These are phyloP conservation scores for Echiichthys vipera DNA, from an alignment of 2,797 vertebrate genomes.

Conservation along the genomic window DNA sequence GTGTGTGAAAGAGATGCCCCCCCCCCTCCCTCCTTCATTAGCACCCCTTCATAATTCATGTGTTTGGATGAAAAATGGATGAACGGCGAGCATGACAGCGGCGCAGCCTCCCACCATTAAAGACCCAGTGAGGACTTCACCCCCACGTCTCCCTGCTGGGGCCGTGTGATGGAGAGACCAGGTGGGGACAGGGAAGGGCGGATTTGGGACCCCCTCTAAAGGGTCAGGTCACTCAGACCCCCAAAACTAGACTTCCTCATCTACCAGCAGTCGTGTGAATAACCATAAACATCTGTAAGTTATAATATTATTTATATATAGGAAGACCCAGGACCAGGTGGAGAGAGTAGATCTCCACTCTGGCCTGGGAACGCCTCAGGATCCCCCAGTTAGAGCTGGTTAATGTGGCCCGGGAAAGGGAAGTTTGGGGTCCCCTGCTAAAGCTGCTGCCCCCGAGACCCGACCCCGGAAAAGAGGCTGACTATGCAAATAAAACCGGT, in stretches of 20 bases:
- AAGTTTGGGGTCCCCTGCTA: no score
- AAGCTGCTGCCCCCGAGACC: no score
- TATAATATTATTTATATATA: no score
- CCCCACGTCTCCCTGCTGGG: conserved; percentile 2
- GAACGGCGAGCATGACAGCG: conserved; percentile 62
- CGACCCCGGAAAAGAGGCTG: no score
- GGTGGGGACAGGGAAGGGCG: no score
- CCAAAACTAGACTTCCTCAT: not conserved
- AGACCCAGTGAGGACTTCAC: conserved; percentile 46
- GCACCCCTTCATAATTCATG: conserved; percentile 75
- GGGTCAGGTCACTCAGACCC: not conserved
- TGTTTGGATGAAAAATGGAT: conserved; percentile 72
- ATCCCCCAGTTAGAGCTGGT: no score
- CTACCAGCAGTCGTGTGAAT: not conserved
- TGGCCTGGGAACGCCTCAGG: no score
- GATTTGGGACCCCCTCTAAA: no score
- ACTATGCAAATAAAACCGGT: not conserved
- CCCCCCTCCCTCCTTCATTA: conserved; percentile 41
- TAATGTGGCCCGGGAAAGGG: no score
- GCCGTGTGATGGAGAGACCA: not conserved
- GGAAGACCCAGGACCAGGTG: no score
- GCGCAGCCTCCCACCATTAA: conserved; percentile 55
- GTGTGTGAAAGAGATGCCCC: conserved; percentile 32
- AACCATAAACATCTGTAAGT: not conserved
- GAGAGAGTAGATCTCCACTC: not conserved